A percentile compares a stretch with the other conserved stretches of the same genome.
Evolutionary conservation across 2,113 vertebrate species (phyloP).

Genomic region (Nothobranchius kuhntae): DNA sequence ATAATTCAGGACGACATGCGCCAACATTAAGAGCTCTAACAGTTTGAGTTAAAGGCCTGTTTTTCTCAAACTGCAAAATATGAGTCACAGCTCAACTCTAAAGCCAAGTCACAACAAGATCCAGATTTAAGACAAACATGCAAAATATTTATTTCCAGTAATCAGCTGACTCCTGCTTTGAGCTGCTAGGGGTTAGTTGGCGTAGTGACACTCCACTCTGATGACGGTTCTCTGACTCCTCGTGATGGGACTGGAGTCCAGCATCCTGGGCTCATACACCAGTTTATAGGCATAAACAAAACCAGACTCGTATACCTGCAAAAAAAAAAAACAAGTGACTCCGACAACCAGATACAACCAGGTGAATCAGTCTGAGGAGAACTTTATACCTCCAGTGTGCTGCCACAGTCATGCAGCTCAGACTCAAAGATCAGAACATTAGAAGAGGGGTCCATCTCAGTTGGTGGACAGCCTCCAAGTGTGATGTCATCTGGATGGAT

Average conservation of each 20-base stretch:
- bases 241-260: not conserved
- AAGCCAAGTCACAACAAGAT: too few relatives aligned
- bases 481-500: constrained; percentile 43
- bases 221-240: constrained; percentile 39
- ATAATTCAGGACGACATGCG: too few relatives aligned
- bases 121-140: too few relatives aligned
- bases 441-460: constrained; percentile 23
- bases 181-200: not conserved
- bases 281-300: constrained; percentile 54
- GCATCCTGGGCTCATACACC: constrained; percentile 43
- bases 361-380: not conserved
- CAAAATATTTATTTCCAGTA: not conserved
- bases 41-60: too few relatives aligned
- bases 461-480: constrained; percentile 52
- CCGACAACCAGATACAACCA: too few relatives aligned
- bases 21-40: too few relatives aligned
- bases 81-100: too few relatives aligned
- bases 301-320: constrained; percentile 24
- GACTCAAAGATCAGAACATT: constrained; percentile 46
- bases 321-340: not conserved
- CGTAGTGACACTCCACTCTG: constrained; percentile 58
- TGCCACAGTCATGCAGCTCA: constrained; percentile 55
- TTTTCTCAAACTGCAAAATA: too few relatives aligned
- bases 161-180: not conserved
- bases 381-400: constrained; percentile 39